Evolutionary conservation across 2,797 vertebrate genomes (phyloP), one percentile per base, ranked within the genome.

Genomic region (Epinephelus coioides): DNA sequence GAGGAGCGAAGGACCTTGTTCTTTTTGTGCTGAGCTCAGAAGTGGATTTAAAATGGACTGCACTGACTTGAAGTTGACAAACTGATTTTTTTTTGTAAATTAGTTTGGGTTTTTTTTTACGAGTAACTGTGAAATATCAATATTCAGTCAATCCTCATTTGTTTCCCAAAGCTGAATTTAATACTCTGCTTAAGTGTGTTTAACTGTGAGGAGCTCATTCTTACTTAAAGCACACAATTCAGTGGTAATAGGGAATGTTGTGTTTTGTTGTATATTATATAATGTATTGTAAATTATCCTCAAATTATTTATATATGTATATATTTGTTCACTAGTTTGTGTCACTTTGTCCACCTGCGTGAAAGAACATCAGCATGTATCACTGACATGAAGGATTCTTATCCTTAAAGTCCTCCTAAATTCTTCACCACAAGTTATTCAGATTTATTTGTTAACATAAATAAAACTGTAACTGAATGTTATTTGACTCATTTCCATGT

Each of bases 371-470:
- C 43, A 51, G 17, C 3, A 46, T 23, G 10, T 14, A 46, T 47
- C 19, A 18, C 2, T 56, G 27, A n/a, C 17, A 10, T 27, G 15
- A 66, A 50, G 21, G 15, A n/a, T 40, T 49, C 1, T 56, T 19
- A 40, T 51, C 23, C 18, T 14, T 0, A 25, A 40, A 21, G 34
- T 60, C 13, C 5, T 9, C 30, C 5, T 30, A 17, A 59, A 43
- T 49, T 30, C 18, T 65, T 13, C 1, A 9, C 15, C 44, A 13
- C 1, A 51, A 0, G 10, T n/a, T 19, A 44, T 11, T 44, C 21
- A 10, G 40, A 57, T 49, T 6, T 73, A 54, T 53, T 74, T 25
- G 47, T 66, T 38, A 38, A 34, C 40, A 55, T 34, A 17, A 38
- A 38, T 38, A 47, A 34, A 12, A 11, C 14, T 17, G 2, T 13